Conservation (phyloP, 1,140 invertebrate genomes). For the Diabrotica undecimpunctata region DNA sequence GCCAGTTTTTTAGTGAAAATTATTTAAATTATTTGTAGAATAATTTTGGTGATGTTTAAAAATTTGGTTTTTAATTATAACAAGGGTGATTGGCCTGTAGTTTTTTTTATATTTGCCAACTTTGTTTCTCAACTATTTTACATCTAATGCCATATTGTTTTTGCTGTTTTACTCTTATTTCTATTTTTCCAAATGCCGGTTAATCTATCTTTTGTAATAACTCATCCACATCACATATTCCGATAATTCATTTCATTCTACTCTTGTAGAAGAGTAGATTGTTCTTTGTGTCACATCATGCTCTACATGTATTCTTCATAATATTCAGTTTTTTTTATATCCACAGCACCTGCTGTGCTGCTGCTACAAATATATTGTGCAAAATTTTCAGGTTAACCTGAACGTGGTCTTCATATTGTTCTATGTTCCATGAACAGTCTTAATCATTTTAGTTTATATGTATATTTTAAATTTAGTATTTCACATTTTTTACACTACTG, state of each 20-base stretch:
- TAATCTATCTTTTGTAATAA: too few relatives aligned
- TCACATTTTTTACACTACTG: conserved; percentile 16
- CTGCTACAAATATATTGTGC: neutral
- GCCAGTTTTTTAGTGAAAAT: neutral
- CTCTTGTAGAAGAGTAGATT: too few relatives aligned
- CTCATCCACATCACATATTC: too few relatives aligned
- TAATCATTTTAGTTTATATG: neutral
- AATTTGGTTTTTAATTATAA: neutral
- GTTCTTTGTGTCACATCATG: too few relatives aligned
- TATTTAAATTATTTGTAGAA: too few relatives aligned
- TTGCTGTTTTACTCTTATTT: conserved; percentile 19
- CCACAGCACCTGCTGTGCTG: too few relatives aligned
- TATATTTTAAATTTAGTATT: neutral
- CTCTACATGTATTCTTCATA: too few relatives aligned
- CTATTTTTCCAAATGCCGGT: neutral
- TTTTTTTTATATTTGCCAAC: neutral
- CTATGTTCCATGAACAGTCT: neutral
- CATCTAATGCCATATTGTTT: conserved; percentile 12
- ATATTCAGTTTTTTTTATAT: too few relatives aligned
- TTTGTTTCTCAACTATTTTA: neutral
- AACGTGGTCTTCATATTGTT: neutral
- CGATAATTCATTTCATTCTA: too few relatives aligned
- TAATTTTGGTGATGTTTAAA: too few relatives aligned
- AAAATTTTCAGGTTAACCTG: conserved; percentile 22
- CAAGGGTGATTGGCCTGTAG: neutral